A percentile compares a stretch with the other conserved stretches of the same genome.
phyloP scores from a whole-genome alignment of 1,140 invertebrate species.

The Neodiprion lecontei region DNA sequence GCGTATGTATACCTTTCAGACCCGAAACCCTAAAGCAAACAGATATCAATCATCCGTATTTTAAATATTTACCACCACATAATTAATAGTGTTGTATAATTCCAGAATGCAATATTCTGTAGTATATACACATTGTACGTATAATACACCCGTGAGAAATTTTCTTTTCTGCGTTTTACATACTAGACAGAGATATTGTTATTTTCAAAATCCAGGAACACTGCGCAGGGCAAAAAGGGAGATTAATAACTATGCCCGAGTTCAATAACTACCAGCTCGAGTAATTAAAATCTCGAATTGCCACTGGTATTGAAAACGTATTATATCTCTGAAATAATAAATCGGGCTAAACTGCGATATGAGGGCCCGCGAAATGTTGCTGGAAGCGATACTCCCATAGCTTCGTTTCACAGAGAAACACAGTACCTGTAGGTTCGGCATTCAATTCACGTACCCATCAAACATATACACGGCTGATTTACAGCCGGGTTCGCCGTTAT shows the following conservation, averaged over 20 bases:
- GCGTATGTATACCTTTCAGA: conserved; percentile 11
- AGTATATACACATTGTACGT: too few species aligned
- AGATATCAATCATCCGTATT: conserved; percentile 43
- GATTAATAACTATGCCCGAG: not conserved
- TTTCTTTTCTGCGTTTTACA: not conserved
- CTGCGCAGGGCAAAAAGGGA: not conserved
- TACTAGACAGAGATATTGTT: not conserved
- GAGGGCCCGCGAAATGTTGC: conserved; percentile 6
- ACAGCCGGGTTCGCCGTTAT: not conserved
- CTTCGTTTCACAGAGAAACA: not conserved
- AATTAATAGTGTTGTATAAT: conserved; percentile 46
- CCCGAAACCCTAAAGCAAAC: conserved; percentile 34
- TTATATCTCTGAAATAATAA: not conserved
- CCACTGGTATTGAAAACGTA: not conserved
- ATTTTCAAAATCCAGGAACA: not conserved
- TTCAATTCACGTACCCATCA: not conserved
- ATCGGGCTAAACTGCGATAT: not conserved
- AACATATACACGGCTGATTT: not conserved
- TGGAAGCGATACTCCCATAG: not conserved
- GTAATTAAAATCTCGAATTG: conserved; percentile 1
- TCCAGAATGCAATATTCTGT: conserved; percentile 18
- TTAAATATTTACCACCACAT: conserved; percentile 47
- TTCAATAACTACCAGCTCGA: not conserved
- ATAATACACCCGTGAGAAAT: not conserved
- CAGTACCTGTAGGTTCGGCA: not conserved